Evolutionary conservation across 2,113 vertebrate species (phyloP), one percentile per base, ranked within the genome.

Genomic region (Vulpes vulpes): DNA sequence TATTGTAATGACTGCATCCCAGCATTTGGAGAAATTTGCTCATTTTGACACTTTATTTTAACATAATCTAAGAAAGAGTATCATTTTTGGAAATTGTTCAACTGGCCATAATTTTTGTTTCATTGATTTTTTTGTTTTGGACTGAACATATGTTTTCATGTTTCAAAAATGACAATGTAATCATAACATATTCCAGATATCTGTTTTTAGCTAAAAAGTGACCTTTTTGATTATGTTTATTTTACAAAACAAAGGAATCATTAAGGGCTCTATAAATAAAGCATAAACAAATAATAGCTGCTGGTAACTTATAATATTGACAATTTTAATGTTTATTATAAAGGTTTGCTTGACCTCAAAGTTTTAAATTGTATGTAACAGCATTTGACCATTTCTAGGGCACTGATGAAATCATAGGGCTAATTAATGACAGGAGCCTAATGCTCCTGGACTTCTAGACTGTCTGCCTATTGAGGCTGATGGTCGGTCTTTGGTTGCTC

Each of bases 211-310:
- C 64, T 69, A 51, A 93, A 65, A 95, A 53, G n/a, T 81, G 23
- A 92, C 2, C 6, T 62, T 76, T 76, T 86, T 64, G 12, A 85
- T 89, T 85, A 83, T 35, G 2, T 88, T 88, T 89, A 43, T 78
- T 92, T 93, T 91, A 1, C 67, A 79, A 97, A 91, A 62, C 19
- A 12, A 95, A 94, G 22, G n/a, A 96, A 93, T 96, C 57, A 92
- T 71, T 84, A 95, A 90, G 25, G 4, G 9, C 67, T 97, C 86
- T 82, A 64, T 74, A 96, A 89, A 92, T n/a, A 64, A 95, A 95
- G 1, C 3, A 5, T n/a, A 69, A 95, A 71, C 3, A 89, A 90
- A 76, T 64, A 69, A 95, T 59, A 91, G 11, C 11, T 93, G 10
- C 43, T 92, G 7, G 59, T 71, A 90, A 76, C 27, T 51, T 94